These are phyloP conservation scores for Psococerastis gibbosa DNA, from an alignment of 2,888 invertebrate species.

Conservation along the genomic window DNA sequence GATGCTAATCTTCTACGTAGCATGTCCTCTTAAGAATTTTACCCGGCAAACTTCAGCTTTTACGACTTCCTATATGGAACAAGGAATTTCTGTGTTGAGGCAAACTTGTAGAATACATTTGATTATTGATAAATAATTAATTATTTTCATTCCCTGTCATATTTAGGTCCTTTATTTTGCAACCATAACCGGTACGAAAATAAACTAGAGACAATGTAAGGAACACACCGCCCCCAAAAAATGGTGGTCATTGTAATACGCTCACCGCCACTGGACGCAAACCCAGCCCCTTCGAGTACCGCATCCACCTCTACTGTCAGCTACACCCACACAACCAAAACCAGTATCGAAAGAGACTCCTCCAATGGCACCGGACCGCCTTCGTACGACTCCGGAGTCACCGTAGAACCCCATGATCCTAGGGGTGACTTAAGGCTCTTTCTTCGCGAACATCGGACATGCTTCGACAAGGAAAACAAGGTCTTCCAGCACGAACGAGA, in stretches of 20 bases:
- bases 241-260: slow-evolving; percentile 8
- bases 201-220: too few relatives aligned
- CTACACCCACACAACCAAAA: not conserved
- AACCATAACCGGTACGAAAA: too few relatives aligned
- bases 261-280: not conserved
- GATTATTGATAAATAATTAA: too few relatives aligned
- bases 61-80: too few relatives aligned
- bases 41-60: too few relatives aligned
- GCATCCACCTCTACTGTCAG: slow-evolving; percentile 1
- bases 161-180: too few relatives aligned
- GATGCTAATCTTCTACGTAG: too few relatives aligned
- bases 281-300: not conserved
- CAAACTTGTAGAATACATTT: too few relatives aligned
- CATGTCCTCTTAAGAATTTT: too few relatives aligned
- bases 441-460: not conserved
- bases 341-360: not conserved
- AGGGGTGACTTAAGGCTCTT: not conserved
- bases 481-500: slow-evolving; percentile 1
- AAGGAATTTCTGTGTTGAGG: too few relatives aligned
- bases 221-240: too few relatives aligned
- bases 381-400: slow-evolving; percentile 4
- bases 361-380: slow-evolving; percentile 1
- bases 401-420: not conserved
- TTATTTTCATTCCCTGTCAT: too few relatives aligned
- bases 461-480: not conserved